These are phyloP conservation scores for Helobdella robusta DNA, from an alignment of 2,888 invertebrate genomes.

Conservation along the genomic window DNA sequence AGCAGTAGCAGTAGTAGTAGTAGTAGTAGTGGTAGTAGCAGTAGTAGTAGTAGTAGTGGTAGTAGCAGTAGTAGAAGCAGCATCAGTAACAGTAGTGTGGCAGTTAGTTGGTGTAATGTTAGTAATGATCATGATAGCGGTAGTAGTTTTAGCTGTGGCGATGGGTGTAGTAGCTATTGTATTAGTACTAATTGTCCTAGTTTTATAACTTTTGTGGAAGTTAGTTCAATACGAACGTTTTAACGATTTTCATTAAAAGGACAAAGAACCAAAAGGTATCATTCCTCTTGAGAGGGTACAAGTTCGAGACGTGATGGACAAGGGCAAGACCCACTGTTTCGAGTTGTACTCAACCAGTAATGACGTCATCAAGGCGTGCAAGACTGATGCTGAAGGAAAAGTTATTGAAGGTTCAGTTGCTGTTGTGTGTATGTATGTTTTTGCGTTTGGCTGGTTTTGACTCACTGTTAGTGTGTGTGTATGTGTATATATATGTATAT, in stretches of 20 bases:
- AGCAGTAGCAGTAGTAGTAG: conserved; percentile 15
- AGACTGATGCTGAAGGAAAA: conserved; percentile 89
- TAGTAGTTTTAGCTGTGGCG: no score
- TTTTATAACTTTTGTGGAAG: no score
- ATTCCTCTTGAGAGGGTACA: conserved; percentile 91
- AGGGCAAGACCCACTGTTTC: conserved; percentile 85
- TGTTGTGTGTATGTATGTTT: no score
- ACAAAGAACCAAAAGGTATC: conserved; percentile 94
- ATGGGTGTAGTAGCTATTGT: no score
- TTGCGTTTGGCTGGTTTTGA: no score
- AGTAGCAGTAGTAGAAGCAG: conserved; percentile 11
- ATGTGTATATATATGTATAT: no score
- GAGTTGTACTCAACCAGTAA: conserved; percentile 73
- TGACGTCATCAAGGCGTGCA: conserved; percentile 65
- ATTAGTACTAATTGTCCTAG: no score
- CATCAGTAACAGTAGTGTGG: conserved; percentile 13
- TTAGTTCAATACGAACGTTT: no score
- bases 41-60: conserved; percentile 17
- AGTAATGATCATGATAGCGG: no score
- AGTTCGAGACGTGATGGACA: conserved; percentile 75
- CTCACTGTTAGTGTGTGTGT: no score
- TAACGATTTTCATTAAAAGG: conserved; percentile 49
- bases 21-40: conserved; percentile 8
- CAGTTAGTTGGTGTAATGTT: no score
- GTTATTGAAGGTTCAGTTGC: conserved; percentile 73